A percentile compares a stretch with the other conserved stretches of the same genome.
phyloP scores from a whole-genome alignment of 2,797 vertebrate genomes.

The Siniperca scherzeri region DNA sequence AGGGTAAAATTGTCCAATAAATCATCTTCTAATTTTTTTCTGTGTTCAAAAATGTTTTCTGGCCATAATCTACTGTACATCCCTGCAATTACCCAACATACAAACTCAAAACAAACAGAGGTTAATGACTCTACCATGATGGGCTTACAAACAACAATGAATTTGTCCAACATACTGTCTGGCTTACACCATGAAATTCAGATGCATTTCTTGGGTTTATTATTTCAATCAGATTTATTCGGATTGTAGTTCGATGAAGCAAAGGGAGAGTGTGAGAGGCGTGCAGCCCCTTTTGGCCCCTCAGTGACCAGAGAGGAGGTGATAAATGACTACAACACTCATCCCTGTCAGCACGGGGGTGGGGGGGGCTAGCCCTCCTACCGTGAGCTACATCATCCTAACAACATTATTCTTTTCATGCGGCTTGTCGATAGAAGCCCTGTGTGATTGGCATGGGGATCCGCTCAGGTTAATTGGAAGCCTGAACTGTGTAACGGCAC shows the following conservation, averaged over 20 bases:
- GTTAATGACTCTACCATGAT: slow-evolving; percentile 83
- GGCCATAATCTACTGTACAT: background rate
- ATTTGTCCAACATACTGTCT: slow-evolving; percentile 7
- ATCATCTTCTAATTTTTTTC: slow-evolving; percentile 83
- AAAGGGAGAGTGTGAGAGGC: slow-evolving; percentile 79
- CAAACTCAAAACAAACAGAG: slow-evolving; percentile 87
- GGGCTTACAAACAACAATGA: background rate
- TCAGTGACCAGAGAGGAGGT: slow-evolving; percentile 86
- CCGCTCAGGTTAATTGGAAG: slow-evolving; percentile 92
- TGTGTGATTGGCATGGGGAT: slow-evolving; percentile 88
- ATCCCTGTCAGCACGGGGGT: slow-evolving; percentile 84
- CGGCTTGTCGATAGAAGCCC: slow-evolving; percentile 87
- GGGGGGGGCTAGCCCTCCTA: slow-evolving; percentile 73
- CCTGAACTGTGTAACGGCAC: slow-evolving; percentile 90
- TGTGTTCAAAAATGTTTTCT: slow-evolving; percentile 42
- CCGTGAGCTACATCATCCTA: slow-evolving; percentile 87
- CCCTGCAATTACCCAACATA: slow-evolving; percentile 85
- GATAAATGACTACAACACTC: slow-evolving; percentile 91
- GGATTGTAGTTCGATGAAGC: slow-evolving; percentile 72
- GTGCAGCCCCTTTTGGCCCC: slow-evolving; percentile 75
- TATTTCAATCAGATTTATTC: slow-evolving; percentile 64
- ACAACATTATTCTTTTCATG: slow-evolving; percentile 91
- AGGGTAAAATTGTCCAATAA: slow-evolving; percentile 48
- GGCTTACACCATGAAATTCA: slow-evolving; percentile 14
- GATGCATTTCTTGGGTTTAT: slow-evolving; percentile 29